Evolutionary conservation across 2,888 invertebrate species (phyloP), one percentile per base, ranked within the genome.

Genomic region (Dryadula phaetusa): DNA sequence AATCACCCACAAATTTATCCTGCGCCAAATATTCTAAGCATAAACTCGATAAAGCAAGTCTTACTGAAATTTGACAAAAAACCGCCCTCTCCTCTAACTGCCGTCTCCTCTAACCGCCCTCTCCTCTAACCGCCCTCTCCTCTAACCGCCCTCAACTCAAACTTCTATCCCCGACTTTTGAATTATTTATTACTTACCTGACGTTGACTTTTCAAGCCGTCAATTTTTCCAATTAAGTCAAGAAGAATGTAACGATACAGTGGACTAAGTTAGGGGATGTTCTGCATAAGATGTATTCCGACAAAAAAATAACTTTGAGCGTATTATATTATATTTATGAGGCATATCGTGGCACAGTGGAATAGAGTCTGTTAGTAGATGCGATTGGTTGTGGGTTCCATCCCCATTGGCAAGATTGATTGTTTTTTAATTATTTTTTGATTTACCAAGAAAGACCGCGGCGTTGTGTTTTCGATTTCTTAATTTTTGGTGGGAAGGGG

Each of bases 221-320:
- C 65, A 65, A 32, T 65, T 65, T 65, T 65, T 65, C 65, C 65
- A 65, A 65, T 60, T 65, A 65, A 65, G 60, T 25, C 18, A 22
- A 42, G 44, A 64, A 47, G 46, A 47, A 37, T 64, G 32, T 56
- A 44, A 34, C 56, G 37, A 37, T 56, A 56, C 56, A 56, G 25
- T 40, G 56, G 56, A 40, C 25, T 56, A 56, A 56, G 56, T 56
- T 56, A 56, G 40, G 40, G 40, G 37, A 56, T 56, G 28, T 52
- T 52, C 32, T 52, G 28, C 52, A 32, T 32, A 16, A 28, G 49
- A 2, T 12, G 3, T 12, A 37, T 37, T 32, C 8, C n/a, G n/a
- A n/a, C n/a, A n/a, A n/a, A n/a, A n/a, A n/a, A n/a, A n/a, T n/a
- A n/a, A n/a, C n/a, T n/a, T n/a, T n/a, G n/a, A n/a, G n/a, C n/a